Evolutionary conservation across 2,797 vertebrate species (phyloP).

Genomic region (Benthosema pterotum): DNA sequence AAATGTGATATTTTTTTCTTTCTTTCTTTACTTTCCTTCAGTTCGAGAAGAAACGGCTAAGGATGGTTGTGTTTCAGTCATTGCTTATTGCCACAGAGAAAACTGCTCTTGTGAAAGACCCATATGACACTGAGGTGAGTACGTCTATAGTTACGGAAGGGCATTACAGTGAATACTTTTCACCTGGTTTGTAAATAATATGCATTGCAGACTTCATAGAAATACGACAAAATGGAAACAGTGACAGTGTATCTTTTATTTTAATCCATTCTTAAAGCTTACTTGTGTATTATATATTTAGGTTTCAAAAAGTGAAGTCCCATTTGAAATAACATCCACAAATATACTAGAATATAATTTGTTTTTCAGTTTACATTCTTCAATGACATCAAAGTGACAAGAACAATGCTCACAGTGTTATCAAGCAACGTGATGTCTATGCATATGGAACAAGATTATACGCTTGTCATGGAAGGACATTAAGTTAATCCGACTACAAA

Average conservation of each 20-base stretch:
- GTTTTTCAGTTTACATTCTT: background rate
- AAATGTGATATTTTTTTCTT: background rate
- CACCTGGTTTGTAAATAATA: background rate
- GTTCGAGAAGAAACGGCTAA: background rate
- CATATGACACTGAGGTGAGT: constrained; percentile 21
- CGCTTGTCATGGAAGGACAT: too few species aligned
- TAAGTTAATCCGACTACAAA: too few species aligned
- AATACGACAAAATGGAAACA: background rate
- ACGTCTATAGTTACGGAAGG: too few species aligned
- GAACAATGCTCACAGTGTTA: background rate
- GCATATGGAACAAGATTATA: background rate
- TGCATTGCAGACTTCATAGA: background rate
- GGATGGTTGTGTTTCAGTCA: constrained; percentile 12
- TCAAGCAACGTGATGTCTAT: background rate
- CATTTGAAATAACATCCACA: background rate
- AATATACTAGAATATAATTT: background rate
- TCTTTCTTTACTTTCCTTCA: background rate
- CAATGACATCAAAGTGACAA: background rate
- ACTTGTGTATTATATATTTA: too few species aligned
- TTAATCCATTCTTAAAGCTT: too few species aligned
- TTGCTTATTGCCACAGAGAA: constrained; percentile 6
- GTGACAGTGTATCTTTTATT: too few species aligned
- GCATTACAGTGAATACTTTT: too few species aligned
- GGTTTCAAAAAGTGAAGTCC: too few species aligned
- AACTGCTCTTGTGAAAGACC: constrained; percentile 7